Base-by-base conservation (phyloP, 2,113 vertebrate species). In the Ovibos moschatus region DNA sequence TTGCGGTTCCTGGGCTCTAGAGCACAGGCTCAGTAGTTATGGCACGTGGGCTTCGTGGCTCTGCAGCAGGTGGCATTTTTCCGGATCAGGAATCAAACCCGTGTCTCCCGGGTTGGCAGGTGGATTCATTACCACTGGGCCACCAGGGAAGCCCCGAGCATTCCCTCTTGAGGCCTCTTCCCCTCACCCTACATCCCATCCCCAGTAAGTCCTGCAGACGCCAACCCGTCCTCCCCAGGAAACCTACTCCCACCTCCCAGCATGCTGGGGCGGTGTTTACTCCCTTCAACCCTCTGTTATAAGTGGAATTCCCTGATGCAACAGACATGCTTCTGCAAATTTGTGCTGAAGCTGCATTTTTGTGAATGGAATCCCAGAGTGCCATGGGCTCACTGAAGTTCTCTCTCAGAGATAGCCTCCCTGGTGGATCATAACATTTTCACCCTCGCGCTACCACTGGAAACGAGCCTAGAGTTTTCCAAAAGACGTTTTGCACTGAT, bases 341-440 rank as follows among this genome's bases (percentile, higher is more conserved):
- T n/a, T 28, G 67, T 6, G 86, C 74, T 89, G 51, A 64, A 76
- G 47, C 78, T 58, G 96, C 58, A 6, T 9, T 89, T 97, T 71
- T 94, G 82, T 78, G 76, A 74, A 91, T 71, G 57, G 89, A 87
- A 74, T 91, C 95, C 83, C 96, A 91, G 96, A 83, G 43, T 0
- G 2, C 89, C 91, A 0, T 10, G 79, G 97, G 82, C 89, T 62
- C 51, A 57, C 62, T 1, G 27, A 96, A 58, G n/a, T 83, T 79
- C 71, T 71, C 45, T 64, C 92, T 25, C 36, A 25, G 81, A 95
- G 87, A 81, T 11, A 33, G 78, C 62, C 78, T 91, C 15, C 51
- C 57, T 74, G 23, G 89, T 5, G 45, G 86, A 83, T 83, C 40
- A 5, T 78, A 25, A 82, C 21, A 40, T 88, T 64, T 94, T 84